These are phyloP conservation scores for Enteromius radiatus DNA, from an alignment of 2,797 vertebrate species.

Conservation along the genomic window DNA sequence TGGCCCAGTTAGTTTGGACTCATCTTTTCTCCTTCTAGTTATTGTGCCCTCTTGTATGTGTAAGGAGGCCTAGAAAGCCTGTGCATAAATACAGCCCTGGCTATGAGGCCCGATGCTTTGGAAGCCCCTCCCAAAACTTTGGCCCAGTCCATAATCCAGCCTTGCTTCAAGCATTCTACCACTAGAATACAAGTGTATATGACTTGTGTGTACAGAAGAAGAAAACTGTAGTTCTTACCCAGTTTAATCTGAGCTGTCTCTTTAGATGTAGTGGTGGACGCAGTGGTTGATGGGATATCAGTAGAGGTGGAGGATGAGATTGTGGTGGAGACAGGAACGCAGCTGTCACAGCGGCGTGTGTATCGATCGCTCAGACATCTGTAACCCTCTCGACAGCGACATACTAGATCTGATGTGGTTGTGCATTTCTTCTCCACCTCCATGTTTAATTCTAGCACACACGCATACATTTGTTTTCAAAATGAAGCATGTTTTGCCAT, in stretches of 20 bases:
- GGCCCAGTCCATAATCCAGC: not conserved
- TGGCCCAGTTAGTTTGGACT: not conserved
- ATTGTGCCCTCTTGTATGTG: not conserved
- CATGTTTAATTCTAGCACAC: slow-evolving; percentile 43
- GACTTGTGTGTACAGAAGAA: not conserved
- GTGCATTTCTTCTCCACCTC: slow-evolving; percentile 47
- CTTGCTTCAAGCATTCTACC: not conserved
- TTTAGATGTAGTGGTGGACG: not conserved
- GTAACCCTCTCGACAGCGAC: slow-evolving; percentile 55
- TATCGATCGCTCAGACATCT: not conserved
- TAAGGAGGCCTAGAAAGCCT: not conserved
- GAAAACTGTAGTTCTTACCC: not conserved
- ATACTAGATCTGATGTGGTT: slow-evolving; percentile 40
- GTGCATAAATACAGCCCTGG: not conserved
- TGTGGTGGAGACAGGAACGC: slow-evolving; percentile 8
- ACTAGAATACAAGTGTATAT: not conserved
- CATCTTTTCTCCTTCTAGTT: not conserved
- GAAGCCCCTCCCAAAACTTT: not conserved
- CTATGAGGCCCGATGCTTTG: not conserved
- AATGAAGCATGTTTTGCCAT: not conserved
- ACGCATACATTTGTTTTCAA: slow-evolving; percentile 12
- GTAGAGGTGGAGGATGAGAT: not conserved
- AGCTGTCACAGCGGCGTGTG: not conserved
- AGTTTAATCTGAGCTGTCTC: rapidly evolving
- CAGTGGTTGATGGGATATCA: not conserved